phyloP scores from a whole-genome alignment of 2,797 vertebrate genomes.

The Babyrousa celebensis region DNA sequence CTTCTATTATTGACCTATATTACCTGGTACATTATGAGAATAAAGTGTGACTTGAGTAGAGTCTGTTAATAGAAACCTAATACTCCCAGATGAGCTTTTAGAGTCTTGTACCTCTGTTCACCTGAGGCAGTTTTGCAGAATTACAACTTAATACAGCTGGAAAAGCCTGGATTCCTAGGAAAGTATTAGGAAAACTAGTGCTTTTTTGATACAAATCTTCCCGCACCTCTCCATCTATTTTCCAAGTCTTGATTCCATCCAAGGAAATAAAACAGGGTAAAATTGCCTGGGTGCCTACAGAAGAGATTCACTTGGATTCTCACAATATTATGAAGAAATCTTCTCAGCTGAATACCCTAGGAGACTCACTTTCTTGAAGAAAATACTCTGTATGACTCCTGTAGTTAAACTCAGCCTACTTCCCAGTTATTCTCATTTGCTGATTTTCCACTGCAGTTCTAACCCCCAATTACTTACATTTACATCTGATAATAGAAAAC shows the following conservation, averaged over 20 bases:
- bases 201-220: constrained; percentile 50
- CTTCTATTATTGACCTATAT: constrained; percentile 74
- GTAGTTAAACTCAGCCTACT: constrained; percentile 43
- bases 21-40: constrained; percentile 74
- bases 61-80: constrained; percentile 75
- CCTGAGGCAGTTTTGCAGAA: constrained; percentile 71
- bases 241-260: constrained; percentile 33
- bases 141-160: constrained; percentile 67
- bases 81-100: constrained; percentile 69
- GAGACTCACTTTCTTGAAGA: constrained; percentile 49
- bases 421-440: constrained; percentile 41
- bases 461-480: constrained; percentile 67
- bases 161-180: constrained; percentile 64
- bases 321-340: constrained; percentile 69
- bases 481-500: constrained; percentile 69
- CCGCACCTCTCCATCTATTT: constrained; percentile 40
- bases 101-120: constrained; percentile 71
- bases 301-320: constrained; percentile 70
- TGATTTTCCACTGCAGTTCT: constrained; percentile 32
- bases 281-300: constrained; percentile 39
- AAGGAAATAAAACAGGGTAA: constrained; percentile 67
- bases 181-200: constrained; percentile 63
- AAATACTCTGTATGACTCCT: constrained; percentile 44
- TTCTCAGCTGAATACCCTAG: not conserved
- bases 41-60: constrained; percentile 61